Base-by-base conservation (phyloP, 2,113 vertebrate genomes). In the Motacilla alba region DNA sequence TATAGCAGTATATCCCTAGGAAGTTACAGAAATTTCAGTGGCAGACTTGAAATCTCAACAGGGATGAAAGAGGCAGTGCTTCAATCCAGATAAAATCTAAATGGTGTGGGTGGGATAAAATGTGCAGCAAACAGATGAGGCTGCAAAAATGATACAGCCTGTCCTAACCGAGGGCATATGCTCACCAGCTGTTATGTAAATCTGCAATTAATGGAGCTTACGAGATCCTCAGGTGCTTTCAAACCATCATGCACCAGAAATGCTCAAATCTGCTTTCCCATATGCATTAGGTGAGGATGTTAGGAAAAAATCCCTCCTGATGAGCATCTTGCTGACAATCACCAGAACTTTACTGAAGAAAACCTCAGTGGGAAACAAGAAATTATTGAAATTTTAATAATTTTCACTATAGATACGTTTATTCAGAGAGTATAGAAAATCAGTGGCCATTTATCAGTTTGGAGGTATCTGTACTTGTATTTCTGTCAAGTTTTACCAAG, bases 191-290 rank as follows among this genome's bases (percentile, higher is more conserved):
- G 96, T 74, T 95, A 47, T 35, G 64, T 52, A 95, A 96, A 93
- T 88, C 85, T 74, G 92, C 94, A 93, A 83, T 93, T 96, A 94
- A 92, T 95, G 95, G 67, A 95, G 83, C 90, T 96, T 92, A 82
- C 60, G 16, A 70, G 39, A 94, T 94, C 93, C 83, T 95, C 93
- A 96, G 94, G 94, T 97, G 86, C 88, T 75, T 92, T 88, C 79
- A 75, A 74, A 92, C 46, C 87, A 94, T 33, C 37, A 28, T n/a
- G 79, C 69, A 93, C 50, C 69, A 93, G 52, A 78, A 89, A 83
- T 6, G 27, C 74, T 81, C 72, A 78, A 81, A 90, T 86, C 85
- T 95, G 79, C 88, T 83, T 81, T 81, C 92, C 87, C 92, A 93
- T 63, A 70, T 72, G 95, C 35, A 80, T 92, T 90, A 80, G 46